phyloP scores from a whole-genome alignment of 1,140 invertebrate genomes.

The Zaprionus inermis region DNA sequence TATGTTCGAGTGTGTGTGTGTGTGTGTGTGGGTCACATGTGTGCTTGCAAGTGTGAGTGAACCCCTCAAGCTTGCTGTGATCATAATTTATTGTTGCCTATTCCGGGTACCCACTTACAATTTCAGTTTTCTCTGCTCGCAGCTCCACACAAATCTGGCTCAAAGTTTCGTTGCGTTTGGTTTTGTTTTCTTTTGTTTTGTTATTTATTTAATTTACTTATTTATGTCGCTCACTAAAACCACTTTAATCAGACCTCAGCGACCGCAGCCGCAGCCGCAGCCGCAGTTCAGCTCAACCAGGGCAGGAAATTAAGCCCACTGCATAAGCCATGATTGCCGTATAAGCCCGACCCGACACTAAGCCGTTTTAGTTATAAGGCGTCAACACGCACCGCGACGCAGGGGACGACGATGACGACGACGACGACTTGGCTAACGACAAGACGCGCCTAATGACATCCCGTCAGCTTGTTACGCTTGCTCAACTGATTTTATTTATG shows the following conservation, averaged over 20 bases:
- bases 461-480: slow-evolving; percentile 33
- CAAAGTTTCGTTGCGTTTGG: slow-evolving; percentile 30
- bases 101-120: slow-evolving; percentile 58
- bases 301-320: slow-evolving; percentile 56
- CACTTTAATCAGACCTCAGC: slow-evolving; percentile 69
- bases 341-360: slow-evolving; percentile 23
- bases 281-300: slow-evolving; percentile 63
- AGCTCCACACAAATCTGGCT: slow-evolving; percentile 51
- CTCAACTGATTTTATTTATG: slow-evolving; percentile 69
- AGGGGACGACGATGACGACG: background rate
- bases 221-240: slow-evolving; percentile 69
- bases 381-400: slow-evolving; percentile 58
- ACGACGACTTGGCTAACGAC: slow-evolving; percentile 24
- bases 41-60: slow-evolving; percentile 7
- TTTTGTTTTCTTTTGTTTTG: slow-evolving; percentile 36
- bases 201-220: slow-evolving; percentile 71
- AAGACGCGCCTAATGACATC: slow-evolving; percentile 54
- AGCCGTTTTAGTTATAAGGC: slow-evolving; percentile 69
- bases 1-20: background rate
- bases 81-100: slow-evolving; percentile 71
- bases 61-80: slow-evolving; percentile 61
- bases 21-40: slow-evolving; percentile 1
- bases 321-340: slow-evolving; percentile 37
- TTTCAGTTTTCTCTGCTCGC: slow-evolving; percentile 59
- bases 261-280: slow-evolving; percentile 15